Evolutionary conservation across 2,888 invertebrate species (phyloP), one percentile per base, ranked within the genome.

Genomic region (Acanthosoma haemorrhoidale): DNA sequence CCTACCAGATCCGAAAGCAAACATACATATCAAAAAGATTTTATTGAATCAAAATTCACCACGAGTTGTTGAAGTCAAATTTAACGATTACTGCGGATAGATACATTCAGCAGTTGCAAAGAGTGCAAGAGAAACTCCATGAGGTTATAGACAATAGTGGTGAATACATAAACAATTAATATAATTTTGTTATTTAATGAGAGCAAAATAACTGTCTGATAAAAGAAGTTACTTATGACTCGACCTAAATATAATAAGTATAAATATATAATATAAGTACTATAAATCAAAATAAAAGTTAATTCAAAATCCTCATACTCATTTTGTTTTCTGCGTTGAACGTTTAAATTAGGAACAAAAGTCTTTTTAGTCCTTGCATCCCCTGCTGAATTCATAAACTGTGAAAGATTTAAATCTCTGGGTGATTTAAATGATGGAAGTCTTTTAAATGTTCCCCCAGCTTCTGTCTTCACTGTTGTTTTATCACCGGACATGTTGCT

Each of bases 311-410:
- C 5, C 15, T 71, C 75, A 71, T 73, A 75, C 75, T 74, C 75
- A 38, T 60, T 61, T 25, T 41, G 67, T 57, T 72, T 73, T 68
- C 70, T 74, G 9, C 75, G 51, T 59, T 73, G 73, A 16, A 75
- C 74, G 69, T 75, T 75, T 34, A 75, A 69, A 66, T 75, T 75
- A 18, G 75, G 75, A 13, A 73, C 70, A 38, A 75, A 75, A 11
- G 73, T 68, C 36, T 74, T 75, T 68, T 74, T 75, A 13, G 70
- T 69, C 59, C 74, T 72, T 4, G 71, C 57, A 11, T 74, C 73
- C 2, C 51, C 39, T 11, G 63, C 32, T 1, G 71, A 36, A 34
- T 74, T 74, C 13, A 72, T 18, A 66, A 73, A 75, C 31, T 73
- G 71, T 3, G 74, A 70, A 21, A 75, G 41, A 16, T 74, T 74